Evolutionary conservation across 2,113 vertebrate genomes (phyloP).

Genomic region (Gymnorhina tibicen): DNA sequence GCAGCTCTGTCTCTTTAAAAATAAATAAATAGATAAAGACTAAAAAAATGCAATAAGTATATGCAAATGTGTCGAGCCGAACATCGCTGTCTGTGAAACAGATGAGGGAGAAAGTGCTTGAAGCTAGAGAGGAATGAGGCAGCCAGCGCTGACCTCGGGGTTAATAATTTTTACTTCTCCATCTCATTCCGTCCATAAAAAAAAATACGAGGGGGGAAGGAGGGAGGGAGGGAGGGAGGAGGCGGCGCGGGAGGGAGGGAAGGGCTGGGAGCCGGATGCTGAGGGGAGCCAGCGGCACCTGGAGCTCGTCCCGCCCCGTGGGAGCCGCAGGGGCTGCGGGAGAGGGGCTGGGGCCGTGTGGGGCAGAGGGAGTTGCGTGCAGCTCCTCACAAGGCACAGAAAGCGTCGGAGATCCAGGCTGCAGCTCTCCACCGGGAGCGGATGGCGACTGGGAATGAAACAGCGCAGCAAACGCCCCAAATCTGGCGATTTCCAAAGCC

Average conservation of each 20-base stretch:
- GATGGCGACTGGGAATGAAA: rapidly evolving
- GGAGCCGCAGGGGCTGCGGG: background rate
- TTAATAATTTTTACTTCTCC: constrained; percentile 97
- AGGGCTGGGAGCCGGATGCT: background rate
- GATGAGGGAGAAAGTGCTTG: constrained; percentile 87
- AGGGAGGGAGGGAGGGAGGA: background rate
- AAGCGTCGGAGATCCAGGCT: background rate
- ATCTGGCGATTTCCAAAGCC: background rate
- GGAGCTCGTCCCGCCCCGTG: background rate
- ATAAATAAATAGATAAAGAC: constrained; percentile 65
- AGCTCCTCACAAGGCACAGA: background rate
- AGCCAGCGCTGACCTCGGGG: constrained; percentile 85
- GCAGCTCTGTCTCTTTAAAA: constrained; percentile 58
- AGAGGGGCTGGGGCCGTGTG: background rate
- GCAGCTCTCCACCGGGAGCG: background rate
- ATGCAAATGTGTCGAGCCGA: constrained; percentile 90
- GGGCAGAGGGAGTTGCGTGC: background rate
- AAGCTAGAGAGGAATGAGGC: constrained; percentile 87
- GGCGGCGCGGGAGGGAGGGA: background rate
- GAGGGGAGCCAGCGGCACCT: background rate
- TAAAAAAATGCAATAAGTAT: constrained; percentile 82
- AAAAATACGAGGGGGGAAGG: background rate
- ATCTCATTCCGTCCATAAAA: constrained; percentile 82
- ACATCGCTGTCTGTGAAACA: constrained; percentile 89
- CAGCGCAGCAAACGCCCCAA: background rate